phyloP scores from a whole-genome alignment of 2,888 invertebrate species.

The Idaea dimidiata region DNA sequence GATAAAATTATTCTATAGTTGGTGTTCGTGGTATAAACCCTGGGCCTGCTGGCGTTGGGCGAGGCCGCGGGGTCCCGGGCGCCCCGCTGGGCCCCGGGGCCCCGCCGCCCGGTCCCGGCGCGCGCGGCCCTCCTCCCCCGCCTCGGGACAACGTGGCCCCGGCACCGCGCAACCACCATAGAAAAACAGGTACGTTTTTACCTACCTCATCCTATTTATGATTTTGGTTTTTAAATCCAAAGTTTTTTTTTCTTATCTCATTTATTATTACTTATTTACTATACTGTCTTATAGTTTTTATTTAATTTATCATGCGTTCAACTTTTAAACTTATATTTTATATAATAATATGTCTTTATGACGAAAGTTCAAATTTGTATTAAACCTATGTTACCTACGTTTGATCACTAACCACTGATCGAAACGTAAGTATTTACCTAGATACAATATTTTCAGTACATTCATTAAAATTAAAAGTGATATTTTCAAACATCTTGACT shows the following conservation, averaged over 20 bases:
- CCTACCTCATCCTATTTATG: conserved; percentile 16
- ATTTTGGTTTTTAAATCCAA: not conserved
- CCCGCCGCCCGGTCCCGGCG: conserved; percentile 84
- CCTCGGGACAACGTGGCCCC: conserved; percentile 85
- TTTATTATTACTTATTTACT: not conserved
- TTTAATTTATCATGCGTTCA: not conserved
- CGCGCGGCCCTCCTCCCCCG: conserved; percentile 92
- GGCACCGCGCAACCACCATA: conserved; percentile 65
- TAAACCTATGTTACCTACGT: not conserved
- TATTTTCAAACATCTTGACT: not conserved
- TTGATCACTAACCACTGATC: not conserved
- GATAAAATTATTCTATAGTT: conserved; percentile 3
- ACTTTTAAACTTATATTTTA: not conserved
- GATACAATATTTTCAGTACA: no score
- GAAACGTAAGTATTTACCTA: not conserved
- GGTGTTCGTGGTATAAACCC: conserved; percentile 6
- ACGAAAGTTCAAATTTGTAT: no score
- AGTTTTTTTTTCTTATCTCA: not conserved
- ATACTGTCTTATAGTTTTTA: not conserved
- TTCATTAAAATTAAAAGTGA: no score
- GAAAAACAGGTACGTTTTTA: conserved; percentile 69
- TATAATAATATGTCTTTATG: no score
- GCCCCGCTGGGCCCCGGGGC: conserved; percentile 44
- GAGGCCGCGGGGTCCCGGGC: conserved; percentile 43
- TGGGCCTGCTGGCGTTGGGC: conserved; percentile 37